Evolutionary conservation across 2,888 invertebrate genomes (phyloP).

Genomic region (Phengaris arion): DNA sequence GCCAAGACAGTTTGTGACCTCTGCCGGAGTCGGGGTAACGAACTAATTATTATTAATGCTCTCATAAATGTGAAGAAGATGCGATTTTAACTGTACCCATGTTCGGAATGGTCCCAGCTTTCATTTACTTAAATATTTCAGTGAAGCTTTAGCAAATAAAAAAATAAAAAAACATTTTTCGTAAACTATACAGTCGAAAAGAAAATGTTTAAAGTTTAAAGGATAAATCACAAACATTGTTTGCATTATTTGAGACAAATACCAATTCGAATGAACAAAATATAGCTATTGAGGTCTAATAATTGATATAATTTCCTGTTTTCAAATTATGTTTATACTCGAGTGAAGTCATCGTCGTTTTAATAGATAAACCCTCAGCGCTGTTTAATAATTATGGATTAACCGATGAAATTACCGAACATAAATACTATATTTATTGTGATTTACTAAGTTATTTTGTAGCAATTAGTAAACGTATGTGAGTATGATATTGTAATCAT

Average conservation of each 20-base stretch:
- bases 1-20: constrained; percentile 33
- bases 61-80: constrained; percentile 12
- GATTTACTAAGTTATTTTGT: no score
- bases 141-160: no score
- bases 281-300: background rate
- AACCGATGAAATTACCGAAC: background rate
- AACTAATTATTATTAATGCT: constrained; percentile 27
- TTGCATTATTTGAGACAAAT: no score
- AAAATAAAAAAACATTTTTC: no score
- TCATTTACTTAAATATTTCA: no score
- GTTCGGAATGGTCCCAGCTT: background rate
- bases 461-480: no score
- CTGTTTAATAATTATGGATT: background rate
- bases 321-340: background rate
- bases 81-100: background rate
- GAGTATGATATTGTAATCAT: no score
- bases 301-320: background rate
- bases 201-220: no score
- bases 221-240: no score
- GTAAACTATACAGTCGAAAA: no score
- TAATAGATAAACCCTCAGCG: background rate
- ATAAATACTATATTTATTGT: background rate
- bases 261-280: background rate
- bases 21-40: background rate
- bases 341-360: background rate